Percentiles rank a stretch among this genome's conserved stretches.
These are phyloP conservation scores for Grammomys dolichurus DNA, from an alignment of 2,113 vertebrate genomes.

Conservation along the genomic window DNA sequence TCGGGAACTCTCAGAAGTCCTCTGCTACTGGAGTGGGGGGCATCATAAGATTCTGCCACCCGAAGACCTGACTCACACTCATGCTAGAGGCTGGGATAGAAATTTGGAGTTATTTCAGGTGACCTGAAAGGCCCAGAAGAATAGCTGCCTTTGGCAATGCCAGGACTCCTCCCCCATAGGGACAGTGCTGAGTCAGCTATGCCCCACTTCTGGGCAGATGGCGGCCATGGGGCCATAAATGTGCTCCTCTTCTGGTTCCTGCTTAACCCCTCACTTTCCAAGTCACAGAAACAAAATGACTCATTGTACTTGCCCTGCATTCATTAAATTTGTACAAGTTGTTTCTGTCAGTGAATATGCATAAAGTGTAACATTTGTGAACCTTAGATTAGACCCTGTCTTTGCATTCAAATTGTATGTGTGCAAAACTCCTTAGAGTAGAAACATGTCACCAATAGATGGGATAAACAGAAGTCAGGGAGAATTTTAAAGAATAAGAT, in stretches of 20 bases:
- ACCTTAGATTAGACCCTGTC: background rate
- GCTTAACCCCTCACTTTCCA: constrained; percentile 25
- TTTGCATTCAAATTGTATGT: constrained; percentile 14
- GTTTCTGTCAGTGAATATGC: background rate
- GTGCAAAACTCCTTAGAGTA: background rate
- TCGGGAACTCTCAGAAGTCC: background rate
- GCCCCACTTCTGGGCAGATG: background rate
- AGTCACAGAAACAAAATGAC: constrained; percentile 31
- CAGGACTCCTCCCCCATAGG: background rate
- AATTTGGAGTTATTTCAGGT: background rate
- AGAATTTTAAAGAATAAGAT: background rate
- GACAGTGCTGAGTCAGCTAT: background rate
- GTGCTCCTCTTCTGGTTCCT: background rate
- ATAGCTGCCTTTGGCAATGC: background rate
- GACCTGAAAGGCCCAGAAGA: background rate
- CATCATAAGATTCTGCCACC: background rate
- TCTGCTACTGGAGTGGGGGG: background rate
- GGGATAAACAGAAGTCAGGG: background rate
- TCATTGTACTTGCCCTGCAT: background rate
- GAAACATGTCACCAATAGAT: constrained; percentile 11
- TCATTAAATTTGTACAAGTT: constrained; percentile 17
- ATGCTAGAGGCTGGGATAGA: background rate
- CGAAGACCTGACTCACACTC: background rate
- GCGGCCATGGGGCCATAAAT: rapidly evolving
- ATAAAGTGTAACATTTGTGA: background rate